Conservation (phyloP, 2,113 vertebrate species). For the Vulpes lagopus region DNA sequence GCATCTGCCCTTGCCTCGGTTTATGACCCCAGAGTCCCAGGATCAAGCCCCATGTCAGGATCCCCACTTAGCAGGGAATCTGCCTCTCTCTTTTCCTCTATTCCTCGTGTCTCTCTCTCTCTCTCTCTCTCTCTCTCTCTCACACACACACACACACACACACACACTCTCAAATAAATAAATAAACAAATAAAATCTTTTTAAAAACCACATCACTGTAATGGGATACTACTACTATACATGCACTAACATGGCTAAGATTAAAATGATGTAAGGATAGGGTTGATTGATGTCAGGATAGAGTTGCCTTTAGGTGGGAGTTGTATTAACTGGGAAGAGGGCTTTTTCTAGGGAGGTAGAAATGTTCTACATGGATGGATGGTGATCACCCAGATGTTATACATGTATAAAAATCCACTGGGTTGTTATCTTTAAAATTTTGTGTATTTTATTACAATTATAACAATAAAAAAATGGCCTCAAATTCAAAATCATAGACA, state of each 20-base stretch:
- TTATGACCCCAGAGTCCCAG: no score
- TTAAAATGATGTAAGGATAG: background rate
- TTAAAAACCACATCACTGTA: background rate
- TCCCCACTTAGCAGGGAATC: no score
- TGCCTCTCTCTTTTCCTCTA: no score
- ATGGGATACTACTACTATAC: background rate
- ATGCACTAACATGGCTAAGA: background rate
- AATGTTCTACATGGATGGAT: background rate
- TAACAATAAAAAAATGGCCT: background rate
- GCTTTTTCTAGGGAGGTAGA: background rate
- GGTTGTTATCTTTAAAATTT: background rate
- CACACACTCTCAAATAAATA: no score
- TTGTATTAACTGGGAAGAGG: background rate
- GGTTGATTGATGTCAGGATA: background rate
- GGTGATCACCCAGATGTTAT: background rate
- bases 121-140: no score
- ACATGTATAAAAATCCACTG: background rate
- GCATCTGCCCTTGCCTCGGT: no score
- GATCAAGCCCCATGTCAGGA: no score
- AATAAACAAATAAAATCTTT: no score
- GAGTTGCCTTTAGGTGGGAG: background rate
- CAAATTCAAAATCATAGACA: background rate
- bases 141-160: no score
- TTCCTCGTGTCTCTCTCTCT: no score
- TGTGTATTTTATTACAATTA: background rate